phyloP scores from a whole-genome alignment of 2,888 invertebrate genomes.

The Thera obeliscata region DNA sequence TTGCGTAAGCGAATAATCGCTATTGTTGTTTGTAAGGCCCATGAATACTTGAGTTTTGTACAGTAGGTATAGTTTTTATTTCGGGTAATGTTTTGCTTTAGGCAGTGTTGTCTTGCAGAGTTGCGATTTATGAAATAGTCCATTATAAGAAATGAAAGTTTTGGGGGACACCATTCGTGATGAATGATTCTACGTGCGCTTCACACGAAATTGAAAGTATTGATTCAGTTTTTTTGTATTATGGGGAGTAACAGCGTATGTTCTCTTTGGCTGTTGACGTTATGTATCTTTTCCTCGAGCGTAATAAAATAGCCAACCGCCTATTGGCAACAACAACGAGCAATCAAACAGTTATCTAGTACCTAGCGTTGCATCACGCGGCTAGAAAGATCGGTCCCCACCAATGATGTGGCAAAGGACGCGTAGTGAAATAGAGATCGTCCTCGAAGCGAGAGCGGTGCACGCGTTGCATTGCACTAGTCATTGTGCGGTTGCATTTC shows the following conservation, averaged over 20 bases:
- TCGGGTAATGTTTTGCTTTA: too few species aligned
- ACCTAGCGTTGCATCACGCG: constrained; percentile 76
- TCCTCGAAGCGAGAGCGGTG: constrained; percentile 84
- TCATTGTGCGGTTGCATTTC: constrained; percentile 82
- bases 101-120: too few species aligned
- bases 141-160: background rate
- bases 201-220: background rate
- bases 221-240: background rate
- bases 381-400: constrained; percentile 84
- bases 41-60: background rate
- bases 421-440: constrained; percentile 83
- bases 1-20: constrained; percentile 60
- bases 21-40: constrained; percentile 57
- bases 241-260: background rate
- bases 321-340: constrained; percentile 50
- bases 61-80: too few species aligned
- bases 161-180: background rate
- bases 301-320: constrained; percentile 24
- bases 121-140: background rate
- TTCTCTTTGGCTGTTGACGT: background rate
- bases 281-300: constrained; percentile 19
- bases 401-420: constrained; percentile 82
- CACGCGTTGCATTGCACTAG: constrained; percentile 83
- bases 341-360: constrained; percentile 67
- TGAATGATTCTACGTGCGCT: background rate